Evolutionary conservation across 1,140 invertebrate species (phyloP), one percentile per base, ranked within the genome.

Genomic region (Magallana gigas): DNA sequence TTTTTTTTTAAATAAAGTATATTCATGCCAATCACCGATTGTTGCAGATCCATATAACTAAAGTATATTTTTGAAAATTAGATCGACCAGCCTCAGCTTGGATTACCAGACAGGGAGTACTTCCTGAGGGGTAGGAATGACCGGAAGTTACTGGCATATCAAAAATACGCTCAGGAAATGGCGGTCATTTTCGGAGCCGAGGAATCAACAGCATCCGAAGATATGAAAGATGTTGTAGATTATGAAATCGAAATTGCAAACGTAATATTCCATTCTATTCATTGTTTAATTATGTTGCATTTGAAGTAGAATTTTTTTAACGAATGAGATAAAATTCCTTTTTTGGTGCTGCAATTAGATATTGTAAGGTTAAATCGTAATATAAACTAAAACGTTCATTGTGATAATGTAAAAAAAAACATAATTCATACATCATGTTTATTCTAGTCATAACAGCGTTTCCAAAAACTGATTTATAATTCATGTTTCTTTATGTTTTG

Each of bases 81-180:
- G 97, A 94, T 98, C 93, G 97, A 98, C 94, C 97, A 98, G 94
- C 96, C 97, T 95, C 95, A 96, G 80, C 94, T 97, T 87, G 97
- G 97, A 0, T 94, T 98, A 87, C 97, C 97, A 1, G 97, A 96
- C 9, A 96, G 97, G 85, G 95, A 97, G 59, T 97, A 98, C 92
- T 98, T 97, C 93, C 92, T 97, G 80, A 97, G 97, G 90, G 97
- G 96, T 82, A 96, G 96, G 88, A 95, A 96, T 9, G 90, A 91
- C 85, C 89, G 58, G 18, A 89, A 76, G 48, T 93, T 97, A 14
- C 93, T 95, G 88, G 97, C 97, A 1, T 98, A 97, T 93, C 96
- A 97, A 92, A 96, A 96, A 71, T 97, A 97, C 91, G 97, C 97
- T 97, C 96, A 96, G 0, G 96, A 97, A 91, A 96, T 98, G 0